Evolutionary conservation across 2,888 invertebrate genomes (phyloP).

Genomic region (Palloptera scutellata): DNA sequence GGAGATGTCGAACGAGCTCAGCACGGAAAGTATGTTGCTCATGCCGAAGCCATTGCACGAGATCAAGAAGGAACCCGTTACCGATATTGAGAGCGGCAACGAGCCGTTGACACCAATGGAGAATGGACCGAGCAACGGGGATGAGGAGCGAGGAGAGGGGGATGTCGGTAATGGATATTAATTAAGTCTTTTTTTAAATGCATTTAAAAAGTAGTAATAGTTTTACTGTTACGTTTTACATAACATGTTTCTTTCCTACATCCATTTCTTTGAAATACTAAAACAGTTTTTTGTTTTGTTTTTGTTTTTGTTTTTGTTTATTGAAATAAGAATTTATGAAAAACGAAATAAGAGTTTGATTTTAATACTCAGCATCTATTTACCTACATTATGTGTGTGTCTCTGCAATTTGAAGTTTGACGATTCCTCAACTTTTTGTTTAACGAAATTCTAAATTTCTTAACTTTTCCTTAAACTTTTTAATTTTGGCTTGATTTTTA

Average conservation of each 20-base stretch:
- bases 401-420: background rate
- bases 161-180: constrained; percentile 56
- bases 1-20: background rate
- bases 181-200: constrained; percentile 26
- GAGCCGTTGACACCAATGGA: constrained; percentile 9
- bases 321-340: constrained; percentile 3
- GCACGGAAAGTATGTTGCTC: background rate
- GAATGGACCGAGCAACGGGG: constrained; percentile 34
- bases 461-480: constrained; percentile 15
- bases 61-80: background rate
- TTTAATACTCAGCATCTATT: background rate
- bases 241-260: background rate
- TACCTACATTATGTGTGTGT: background rate
- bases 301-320: background rate
- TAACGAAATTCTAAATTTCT: constrained; percentile 41
- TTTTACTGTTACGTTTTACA: background rate
- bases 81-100: background rate
- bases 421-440: too few relatives aligned
- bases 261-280: background rate
- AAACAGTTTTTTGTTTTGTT: background rate
- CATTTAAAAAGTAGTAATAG: background rate
- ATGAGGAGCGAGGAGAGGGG: constrained; percentile 33
- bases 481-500: constrained; percentile 34
- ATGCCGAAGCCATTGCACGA: background rate
- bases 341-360: background rate